phyloP scores from a whole-genome alignment of 2,888 invertebrate species.

The Deilephila elpenor region DNA sequence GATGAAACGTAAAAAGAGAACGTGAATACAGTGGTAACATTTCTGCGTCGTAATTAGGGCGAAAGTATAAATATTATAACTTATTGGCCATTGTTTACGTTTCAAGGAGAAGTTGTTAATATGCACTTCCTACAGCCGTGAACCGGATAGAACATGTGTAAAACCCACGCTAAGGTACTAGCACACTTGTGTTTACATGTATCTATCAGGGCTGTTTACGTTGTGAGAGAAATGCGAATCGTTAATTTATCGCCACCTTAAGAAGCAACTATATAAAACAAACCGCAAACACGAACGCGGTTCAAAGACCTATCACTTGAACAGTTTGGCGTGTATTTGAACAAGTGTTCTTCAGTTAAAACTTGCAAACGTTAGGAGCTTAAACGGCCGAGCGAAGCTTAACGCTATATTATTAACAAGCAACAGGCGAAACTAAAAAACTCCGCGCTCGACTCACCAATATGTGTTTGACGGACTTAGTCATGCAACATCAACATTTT shows the following conservation, averaged over 20 bases:
- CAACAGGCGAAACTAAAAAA: conserved; percentile 7
- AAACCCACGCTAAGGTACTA: conserved; percentile 63
- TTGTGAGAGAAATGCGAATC: conserved; percentile 77
- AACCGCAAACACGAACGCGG: conserved; percentile 75
- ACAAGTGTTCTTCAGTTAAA: conserved; percentile 71
- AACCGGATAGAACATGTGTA: conserved; percentile 37
- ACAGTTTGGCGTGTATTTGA: conserved; percentile 75
- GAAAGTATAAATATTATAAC: neutral
- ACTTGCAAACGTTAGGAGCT: conserved; percentile 64
- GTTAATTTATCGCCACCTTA: conserved; percentile 81
- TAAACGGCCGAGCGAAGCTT: conserved; percentile 31
- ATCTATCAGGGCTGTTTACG: conserved; percentile 74
- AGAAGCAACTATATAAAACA: conserved; percentile 78
- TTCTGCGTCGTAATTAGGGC: neutral
- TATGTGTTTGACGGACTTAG: neutral
- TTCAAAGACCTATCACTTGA: conserved; percentile 81
- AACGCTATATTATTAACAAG: conserved; percentile 15
- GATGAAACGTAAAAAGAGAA: neutral
- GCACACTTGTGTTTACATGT: conserved; percentile 70
- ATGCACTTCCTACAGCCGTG: conserved; percentile 22
- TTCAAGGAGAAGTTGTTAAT: conserved; percentile 8
- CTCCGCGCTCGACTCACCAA: neutral
- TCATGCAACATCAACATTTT: conserved; percentile 4
- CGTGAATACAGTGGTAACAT: neutral
- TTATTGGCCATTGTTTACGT: conserved; percentile 16